These are phyloP conservation scores for Psylliodes chrysocephalus DNA, from an alignment of 2,888 invertebrate species.

Conservation along the genomic window DNA sequence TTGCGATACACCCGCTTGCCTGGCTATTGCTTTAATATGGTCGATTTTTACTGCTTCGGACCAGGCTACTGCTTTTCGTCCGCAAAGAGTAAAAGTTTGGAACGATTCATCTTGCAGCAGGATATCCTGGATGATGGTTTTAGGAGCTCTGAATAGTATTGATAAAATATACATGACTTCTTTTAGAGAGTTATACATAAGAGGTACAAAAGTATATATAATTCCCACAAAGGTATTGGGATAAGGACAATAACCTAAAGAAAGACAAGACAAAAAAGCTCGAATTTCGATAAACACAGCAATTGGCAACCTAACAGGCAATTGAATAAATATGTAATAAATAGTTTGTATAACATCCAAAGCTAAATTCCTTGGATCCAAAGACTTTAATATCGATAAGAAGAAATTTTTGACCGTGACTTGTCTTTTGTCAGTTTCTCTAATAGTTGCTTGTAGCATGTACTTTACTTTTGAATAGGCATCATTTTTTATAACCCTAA, in stretches of 20 bases:
- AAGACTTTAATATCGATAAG: constrained; percentile 60
- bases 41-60: constrained; percentile 72
- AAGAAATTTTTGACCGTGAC: constrained; percentile 55
- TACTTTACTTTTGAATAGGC: constrained; percentile 65
- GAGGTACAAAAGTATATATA: constrained; percentile 63
- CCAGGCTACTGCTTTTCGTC: constrained; percentile 79
- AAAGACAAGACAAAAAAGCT: constrained; percentile 61
- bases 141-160: constrained; percentile 65
- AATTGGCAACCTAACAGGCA: constrained; percentile 60
- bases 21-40: constrained; percentile 69
- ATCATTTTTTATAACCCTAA: constrained; percentile 63
- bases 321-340: constrained; percentile 54
- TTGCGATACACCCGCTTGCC: constrained; percentile 70
- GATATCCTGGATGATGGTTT: constrained; percentile 69
- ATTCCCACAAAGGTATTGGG: constrained; percentile 59
- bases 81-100: constrained; percentile 75
- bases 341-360: constrained; percentile 56
- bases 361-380: constrained; percentile 64
- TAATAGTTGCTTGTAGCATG: constrained; percentile 58
- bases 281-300: constrained; percentile 62
- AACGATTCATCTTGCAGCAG: constrained; percentile 67
- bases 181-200: constrained; percentile 61
- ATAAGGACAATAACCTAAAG: constrained; percentile 58
- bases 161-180: constrained; percentile 63
- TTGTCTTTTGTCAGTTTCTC: constrained; percentile 57